Evolutionary conservation across 2,888 invertebrate genomes (phyloP).

Genomic region (Xylota sylvarum): DNA sequence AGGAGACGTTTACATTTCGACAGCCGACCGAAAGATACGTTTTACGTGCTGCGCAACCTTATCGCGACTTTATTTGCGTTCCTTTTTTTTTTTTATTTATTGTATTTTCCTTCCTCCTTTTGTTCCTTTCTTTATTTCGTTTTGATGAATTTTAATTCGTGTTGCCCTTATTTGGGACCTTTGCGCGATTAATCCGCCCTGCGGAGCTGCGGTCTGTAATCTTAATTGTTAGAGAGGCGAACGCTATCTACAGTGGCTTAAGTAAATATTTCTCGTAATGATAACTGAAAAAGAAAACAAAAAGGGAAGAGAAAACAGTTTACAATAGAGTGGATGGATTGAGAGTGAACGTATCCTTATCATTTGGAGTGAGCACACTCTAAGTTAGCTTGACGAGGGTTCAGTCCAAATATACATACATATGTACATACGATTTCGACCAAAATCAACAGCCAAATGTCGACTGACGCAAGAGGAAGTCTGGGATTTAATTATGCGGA

Average conservation of each 20-base stretch:
- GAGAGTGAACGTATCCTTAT: conserved; percentile 58
- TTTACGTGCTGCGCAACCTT: conserved; percentile 60
- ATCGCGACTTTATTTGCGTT: conserved; percentile 72
- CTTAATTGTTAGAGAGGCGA: conserved; percentile 67
- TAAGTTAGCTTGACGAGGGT: conserved; percentile 54
- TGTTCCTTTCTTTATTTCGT: conserved; percentile 17
- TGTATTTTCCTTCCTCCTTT: conserved; percentile 57
- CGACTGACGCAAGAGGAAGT: conserved; percentile 60
- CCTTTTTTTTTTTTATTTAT: conserved; percentile 14
- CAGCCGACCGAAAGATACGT: conserved; percentile 59
- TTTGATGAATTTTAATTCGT: conserved; percentile 71
- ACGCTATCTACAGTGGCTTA: conserved; percentile 74
- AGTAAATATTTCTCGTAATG: conserved; percentile 70
- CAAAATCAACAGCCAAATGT: conserved; percentile 41
- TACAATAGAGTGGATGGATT: conserved; percentile 41
- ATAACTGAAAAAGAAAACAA: conserved; percentile 36
- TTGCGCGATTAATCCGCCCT: conserved; percentile 73
- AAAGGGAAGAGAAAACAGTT: conserved; percentile 42
- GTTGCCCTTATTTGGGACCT: conserved; percentile 72
- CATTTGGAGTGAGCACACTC: conserved; percentile 39
- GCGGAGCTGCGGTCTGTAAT: conserved; percentile 63
- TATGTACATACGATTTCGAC: conserved; percentile 39
- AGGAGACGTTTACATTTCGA: conserved; percentile 72
- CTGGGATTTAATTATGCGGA: conserved; percentile 53
- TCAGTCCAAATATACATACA: conserved; percentile 29